A percentile compares a stretch with the other conserved stretches of the same genome.
These are phyloP conservation scores for Hucho hucho DNA, from an alignment of 2,113 vertebrate species.

Conservation along the genomic window DNA sequence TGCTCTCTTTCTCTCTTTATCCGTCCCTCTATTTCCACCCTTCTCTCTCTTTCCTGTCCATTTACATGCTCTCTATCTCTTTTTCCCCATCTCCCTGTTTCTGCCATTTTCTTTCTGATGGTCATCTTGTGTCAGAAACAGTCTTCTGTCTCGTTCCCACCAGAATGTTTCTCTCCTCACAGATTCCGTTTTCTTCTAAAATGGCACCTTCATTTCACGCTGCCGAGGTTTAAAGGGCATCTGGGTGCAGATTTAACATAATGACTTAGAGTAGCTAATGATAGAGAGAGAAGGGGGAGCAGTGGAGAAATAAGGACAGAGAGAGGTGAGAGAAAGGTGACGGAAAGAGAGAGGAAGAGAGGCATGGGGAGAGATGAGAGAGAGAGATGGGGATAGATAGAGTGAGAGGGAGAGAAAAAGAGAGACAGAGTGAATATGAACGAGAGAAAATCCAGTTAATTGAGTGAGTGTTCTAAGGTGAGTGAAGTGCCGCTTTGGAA, in stretches of 20 bases:
- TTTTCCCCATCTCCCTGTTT: too few relatives aligned
- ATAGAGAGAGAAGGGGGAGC: neutral
- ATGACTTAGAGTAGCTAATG: slow-evolving; percentile 54
- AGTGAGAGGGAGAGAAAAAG: neutral
- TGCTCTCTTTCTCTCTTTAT: neutral
- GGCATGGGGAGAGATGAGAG: neutral
- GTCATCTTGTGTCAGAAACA: too few relatives aligned
- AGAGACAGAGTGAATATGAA: neutral
- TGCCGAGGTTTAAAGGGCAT: slow-evolving; percentile 43
- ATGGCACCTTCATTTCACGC: slow-evolving; percentile 56
- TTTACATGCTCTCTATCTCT: neutral
- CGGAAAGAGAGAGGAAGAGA: neutral
- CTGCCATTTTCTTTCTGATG: too few relatives aligned
- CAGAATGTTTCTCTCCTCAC: slow-evolving; percentile 58
- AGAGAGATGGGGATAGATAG: neutral
- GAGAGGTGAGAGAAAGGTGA: neutral
- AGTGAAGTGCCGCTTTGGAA: neutral
- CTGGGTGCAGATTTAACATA: slow-evolving; percentile 54
- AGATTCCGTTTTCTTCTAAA: slow-evolving; percentile 46
- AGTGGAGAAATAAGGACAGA: neutral
- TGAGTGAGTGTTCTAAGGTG: neutral
- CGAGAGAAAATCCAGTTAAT: neutral
- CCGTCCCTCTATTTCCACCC: too few relatives aligned
- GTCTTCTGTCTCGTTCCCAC: neutral
- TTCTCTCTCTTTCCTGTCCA: too few relatives aligned